Evolutionary conservation across 2,888 invertebrate genomes (phyloP).

Genomic region (Boloria selene): DNA sequence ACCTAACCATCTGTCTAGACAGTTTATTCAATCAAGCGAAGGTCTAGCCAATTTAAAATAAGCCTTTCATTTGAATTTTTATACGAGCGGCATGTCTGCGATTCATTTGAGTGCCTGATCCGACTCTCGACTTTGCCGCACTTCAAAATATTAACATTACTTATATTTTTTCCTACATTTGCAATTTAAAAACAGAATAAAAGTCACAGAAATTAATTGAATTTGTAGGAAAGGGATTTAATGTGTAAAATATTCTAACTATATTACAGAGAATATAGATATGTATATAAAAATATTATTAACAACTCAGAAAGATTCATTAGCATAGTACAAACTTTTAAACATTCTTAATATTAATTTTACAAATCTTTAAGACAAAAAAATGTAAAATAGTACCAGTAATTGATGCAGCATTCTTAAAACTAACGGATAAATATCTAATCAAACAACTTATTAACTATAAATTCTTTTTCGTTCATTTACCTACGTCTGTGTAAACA

Average conservation of each 20-base stretch:
- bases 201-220: not conserved
- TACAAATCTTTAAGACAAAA: too few relatives aligned
- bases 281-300: too few relatives aligned
- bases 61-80: slow-evolving; percentile 26
- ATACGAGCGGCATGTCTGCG: slow-evolving; percentile 17
- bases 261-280: too few relatives aligned
- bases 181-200: slow-evolving; percentile 1
- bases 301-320: too few relatives aligned
- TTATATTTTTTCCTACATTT: slow-evolving; percentile 1
- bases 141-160: slow-evolving; percentile 21
- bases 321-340: too few relatives aligned
- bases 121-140: slow-evolving; percentile 16
- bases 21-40: slow-evolving; percentile 24
- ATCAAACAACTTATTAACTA: slow-evolving; percentile 11
- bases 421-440: not conserved
- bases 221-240: not conserved
- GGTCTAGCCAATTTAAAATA: slow-evolving; percentile 23
- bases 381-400: too few relatives aligned
- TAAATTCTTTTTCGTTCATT: slow-evolving; percentile 25
- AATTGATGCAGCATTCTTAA: not conserved
- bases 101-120: slow-evolving; percentile 14
- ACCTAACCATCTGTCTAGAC: slow-evolving; percentile 22
- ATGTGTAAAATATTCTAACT: too few relatives aligned
- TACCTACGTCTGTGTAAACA: slow-evolving; percentile 28
- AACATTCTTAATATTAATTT: too few relatives aligned